Conservation (phyloP, 2,888 invertebrate genomes). For the Glaucopsyche alexis region DNA sequence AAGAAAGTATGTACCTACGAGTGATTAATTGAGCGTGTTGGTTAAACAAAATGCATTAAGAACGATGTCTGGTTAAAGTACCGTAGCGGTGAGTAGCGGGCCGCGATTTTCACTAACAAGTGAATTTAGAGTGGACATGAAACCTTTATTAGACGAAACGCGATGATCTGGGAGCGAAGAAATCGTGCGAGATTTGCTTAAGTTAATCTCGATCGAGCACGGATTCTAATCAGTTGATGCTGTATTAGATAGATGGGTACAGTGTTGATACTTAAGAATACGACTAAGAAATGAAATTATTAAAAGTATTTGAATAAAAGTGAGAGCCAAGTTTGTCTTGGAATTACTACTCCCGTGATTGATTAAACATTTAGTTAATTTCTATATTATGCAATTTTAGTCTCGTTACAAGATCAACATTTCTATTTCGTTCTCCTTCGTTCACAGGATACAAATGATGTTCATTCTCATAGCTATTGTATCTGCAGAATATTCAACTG, state of each 20-base stretch:
- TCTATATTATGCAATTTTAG: too few species aligned
- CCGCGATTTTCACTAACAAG: slow-evolving; percentile 62
- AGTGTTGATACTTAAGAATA: not conserved
- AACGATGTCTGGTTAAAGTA: slow-evolving; percentile 51
- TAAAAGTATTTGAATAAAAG: not conserved
- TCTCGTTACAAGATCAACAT: not conserved
- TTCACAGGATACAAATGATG: slow-evolving; percentile 17
- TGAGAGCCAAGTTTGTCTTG: not conserved
- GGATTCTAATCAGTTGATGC: not conserved
- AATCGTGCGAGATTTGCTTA: slow-evolving; percentile 19
- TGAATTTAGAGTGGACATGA: slow-evolving; percentile 32
- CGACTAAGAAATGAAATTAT: not conserved
- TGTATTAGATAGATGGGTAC: not conserved
- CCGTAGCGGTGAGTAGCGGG: slow-evolving; percentile 75
- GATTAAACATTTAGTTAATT: too few species aligned
- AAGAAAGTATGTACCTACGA: slow-evolving; percentile 48
- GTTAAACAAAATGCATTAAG: slow-evolving; percentile 71
- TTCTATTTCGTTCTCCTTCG: slow-evolving; percentile 3
- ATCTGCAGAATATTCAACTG: slow-evolving; percentile 64
- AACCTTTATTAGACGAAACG: slow-evolving; percentile 16
- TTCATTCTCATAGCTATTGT: slow-evolving; percentile 36
- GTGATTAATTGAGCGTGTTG: slow-evolving; percentile 71
- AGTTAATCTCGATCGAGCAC: slow-evolving; percentile 9
- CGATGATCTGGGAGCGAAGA: slow-evolving; percentile 15
- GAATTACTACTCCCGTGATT: too few species aligned